Evolutionary conservation across 2,888 invertebrate species (phyloP).

Genomic region (Adineta ricciae): DNA sequence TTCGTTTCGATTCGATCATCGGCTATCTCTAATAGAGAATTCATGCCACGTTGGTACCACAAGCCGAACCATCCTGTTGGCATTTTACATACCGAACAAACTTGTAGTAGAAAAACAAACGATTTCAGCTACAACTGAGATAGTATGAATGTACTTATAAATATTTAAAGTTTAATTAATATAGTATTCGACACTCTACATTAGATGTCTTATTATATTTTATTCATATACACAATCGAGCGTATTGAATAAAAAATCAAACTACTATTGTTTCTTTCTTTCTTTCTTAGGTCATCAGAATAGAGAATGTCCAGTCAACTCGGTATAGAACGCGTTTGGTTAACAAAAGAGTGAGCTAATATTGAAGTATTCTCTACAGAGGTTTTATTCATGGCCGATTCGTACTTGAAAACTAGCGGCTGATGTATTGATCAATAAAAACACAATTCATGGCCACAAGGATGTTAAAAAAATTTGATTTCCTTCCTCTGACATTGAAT

Average conservation of each 20-base stretch:
- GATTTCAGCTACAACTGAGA: too few species aligned
- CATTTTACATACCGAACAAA: background rate
- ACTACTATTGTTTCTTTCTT: too few species aligned
- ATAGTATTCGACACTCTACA: background rate
- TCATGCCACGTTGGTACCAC: conserved; percentile 16
- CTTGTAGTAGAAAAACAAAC: background rate
- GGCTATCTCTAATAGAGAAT: background rate
- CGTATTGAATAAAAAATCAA: too few species aligned
- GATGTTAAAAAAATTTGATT: too few species aligned
- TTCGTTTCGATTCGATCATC: background rate
- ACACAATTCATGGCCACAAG: background rate
- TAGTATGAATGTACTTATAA: background rate
- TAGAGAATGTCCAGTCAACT: too few species aligned
- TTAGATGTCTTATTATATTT: background rate
- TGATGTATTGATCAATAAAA: background rate
- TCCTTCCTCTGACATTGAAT: too few species aligned
- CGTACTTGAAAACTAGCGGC: too few species aligned
- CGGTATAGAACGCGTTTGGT: too few species aligned
- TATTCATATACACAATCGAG: background rate
- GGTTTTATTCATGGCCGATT: too few species aligned
- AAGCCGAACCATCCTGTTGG: background rate
- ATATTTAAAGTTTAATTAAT: background rate
- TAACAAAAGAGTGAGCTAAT: too few species aligned
- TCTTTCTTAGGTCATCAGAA: too few species aligned
- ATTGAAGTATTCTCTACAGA: too few species aligned